Conservation (phyloP, 53 echinoderm and acorn worm genomes). For the Echinometra lucunter region DNA sequence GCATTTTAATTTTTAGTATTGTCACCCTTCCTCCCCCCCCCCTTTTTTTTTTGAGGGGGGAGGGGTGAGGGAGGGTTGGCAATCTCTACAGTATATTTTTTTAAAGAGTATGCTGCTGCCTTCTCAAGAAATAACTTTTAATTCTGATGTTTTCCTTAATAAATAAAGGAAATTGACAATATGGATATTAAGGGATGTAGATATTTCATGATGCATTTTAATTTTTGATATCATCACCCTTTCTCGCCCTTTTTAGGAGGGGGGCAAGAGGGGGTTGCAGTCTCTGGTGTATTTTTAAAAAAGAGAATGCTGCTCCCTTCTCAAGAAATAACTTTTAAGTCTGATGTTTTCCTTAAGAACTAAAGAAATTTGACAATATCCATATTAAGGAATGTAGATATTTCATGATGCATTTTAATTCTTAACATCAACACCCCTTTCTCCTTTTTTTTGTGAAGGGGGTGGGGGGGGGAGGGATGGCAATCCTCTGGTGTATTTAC, state of each 20-base stretch:
- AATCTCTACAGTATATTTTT: no score
- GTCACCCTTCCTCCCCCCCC: no score
- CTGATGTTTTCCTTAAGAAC: no score
- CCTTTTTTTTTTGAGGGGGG: no score
- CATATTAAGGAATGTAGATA: neutral
- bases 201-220: neutral
- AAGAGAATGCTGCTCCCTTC: no score
- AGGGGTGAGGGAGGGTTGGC: no score
- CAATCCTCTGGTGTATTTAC: conserved; percentile 1
- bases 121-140: no score
- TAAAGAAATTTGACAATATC: neutral
- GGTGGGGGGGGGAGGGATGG: neutral
- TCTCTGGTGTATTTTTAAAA: conserved; percentile 10
- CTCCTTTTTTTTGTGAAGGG: neutral
- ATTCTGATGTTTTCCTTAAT: no score
- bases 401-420: neutral
- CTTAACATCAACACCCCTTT: neutral
- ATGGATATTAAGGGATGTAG: neutral
- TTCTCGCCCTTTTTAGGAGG: neutral
- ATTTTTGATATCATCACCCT: neutral
- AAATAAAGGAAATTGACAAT: no score
- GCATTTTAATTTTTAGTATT: no score
- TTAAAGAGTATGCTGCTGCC: no score
- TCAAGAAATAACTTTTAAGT: no score
- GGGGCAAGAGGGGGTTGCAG: neutral